Percentiles rank a stretch among this genome's conserved stretches.
Evolutionary conservation across 2,888 invertebrate species (phyloP).

Genomic region (Lutraria lutraria): DNA sequence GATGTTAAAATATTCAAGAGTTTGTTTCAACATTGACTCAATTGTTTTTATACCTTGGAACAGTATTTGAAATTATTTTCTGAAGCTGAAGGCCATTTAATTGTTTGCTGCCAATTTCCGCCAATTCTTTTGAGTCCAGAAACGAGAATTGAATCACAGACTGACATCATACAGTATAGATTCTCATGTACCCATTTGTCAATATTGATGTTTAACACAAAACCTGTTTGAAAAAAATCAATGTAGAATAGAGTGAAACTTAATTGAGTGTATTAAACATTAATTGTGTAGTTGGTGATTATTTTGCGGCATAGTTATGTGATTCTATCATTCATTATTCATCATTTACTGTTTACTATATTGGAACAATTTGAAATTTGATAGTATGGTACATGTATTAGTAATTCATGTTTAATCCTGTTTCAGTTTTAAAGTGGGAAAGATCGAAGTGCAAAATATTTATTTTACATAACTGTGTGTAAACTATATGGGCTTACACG

Average conservation of each 20-base stretch:
- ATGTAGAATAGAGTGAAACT: background rate
- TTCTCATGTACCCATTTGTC: background rate
- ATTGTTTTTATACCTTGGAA: background rate
- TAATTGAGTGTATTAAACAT: background rate
- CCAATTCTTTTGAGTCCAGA: background rate
- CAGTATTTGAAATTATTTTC: background rate
- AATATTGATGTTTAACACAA: constrained; percentile 7
- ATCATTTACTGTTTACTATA: constrained; percentile 3
- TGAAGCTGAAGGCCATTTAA: background rate
- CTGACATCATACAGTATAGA: background rate
- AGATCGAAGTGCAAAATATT: constrained; percentile 31
- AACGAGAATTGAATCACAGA: background rate
- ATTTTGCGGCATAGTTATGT: background rate
- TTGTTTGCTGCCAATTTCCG: background rate
- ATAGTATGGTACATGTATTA: constrained; percentile 18
- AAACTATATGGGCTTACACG: background rate
- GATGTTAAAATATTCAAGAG: background rate
- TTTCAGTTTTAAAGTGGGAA: constrained; percentile 18
- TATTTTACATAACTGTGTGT: constrained; percentile 31
- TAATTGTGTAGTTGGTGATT: background rate
- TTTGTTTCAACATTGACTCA: background rate
- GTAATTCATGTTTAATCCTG: constrained; percentile 23
- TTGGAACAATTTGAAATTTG: constrained; percentile 13
- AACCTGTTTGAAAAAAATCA: constrained; percentile 9
- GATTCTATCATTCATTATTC: background rate